A percentile compares a stretch with the other conserved stretches of the same genome.
Conservation (phyloP, 2,797 vertebrate species). For the Microcaecilia unicolor region DNA sequence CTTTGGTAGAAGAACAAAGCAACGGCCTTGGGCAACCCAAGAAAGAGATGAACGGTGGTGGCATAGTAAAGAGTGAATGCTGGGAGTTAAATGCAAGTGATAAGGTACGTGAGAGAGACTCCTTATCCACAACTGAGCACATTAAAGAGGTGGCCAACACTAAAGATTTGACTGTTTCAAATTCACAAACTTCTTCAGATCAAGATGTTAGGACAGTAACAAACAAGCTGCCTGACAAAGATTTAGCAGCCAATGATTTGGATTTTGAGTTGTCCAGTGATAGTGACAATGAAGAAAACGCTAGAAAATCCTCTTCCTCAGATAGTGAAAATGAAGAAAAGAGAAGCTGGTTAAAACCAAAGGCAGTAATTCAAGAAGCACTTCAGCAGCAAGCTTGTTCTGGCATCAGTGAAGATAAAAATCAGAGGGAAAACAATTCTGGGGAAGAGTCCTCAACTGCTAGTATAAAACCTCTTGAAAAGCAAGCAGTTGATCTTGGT, state of each 20-base stretch:
- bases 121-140: slow-evolving; percentile 8
- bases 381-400: slow-evolving; percentile 10
- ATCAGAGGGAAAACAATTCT: slow-evolving; percentile 21
- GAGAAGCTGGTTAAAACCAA: slow-evolving; percentile 33
- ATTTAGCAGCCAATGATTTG: slow-evolving; percentile 51
- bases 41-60: slow-evolving; percentile 50
- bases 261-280: slow-evolving; percentile 90
- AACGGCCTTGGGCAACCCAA: slow-evolving; percentile 65
- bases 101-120: slow-evolving; percentile 36
- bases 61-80: slow-evolving; percentile 17
- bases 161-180: slow-evolving; percentile 30
- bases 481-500: slow-evolving; percentile 33
- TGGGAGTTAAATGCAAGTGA: slow-evolving; percentile 39
- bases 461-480: slow-evolving; percentile 10
- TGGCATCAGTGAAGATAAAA: slow-evolving; percentile 6
- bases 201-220: slow-evolving; percentile 21
- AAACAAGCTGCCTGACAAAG: slow-evolving; percentile 24
- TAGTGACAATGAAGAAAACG: slow-evolving; percentile 70
- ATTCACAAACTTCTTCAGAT: slow-evolving; percentile 19
- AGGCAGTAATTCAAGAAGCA: slow-evolving; percentile 10
- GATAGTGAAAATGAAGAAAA: slow-evolving; percentile 46
- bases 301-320: slow-evolving; percentile 39
- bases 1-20: slow-evolving; percentile 62
- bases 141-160: slow-evolving; percentile 13
- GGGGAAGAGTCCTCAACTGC: slow-evolving; percentile 15